Evolutionary conservation across 2,113 vertebrate species (phyloP), one percentile per base, ranked within the genome.

Genomic region (Hydrochoerus hydrochaeris): DNA sequence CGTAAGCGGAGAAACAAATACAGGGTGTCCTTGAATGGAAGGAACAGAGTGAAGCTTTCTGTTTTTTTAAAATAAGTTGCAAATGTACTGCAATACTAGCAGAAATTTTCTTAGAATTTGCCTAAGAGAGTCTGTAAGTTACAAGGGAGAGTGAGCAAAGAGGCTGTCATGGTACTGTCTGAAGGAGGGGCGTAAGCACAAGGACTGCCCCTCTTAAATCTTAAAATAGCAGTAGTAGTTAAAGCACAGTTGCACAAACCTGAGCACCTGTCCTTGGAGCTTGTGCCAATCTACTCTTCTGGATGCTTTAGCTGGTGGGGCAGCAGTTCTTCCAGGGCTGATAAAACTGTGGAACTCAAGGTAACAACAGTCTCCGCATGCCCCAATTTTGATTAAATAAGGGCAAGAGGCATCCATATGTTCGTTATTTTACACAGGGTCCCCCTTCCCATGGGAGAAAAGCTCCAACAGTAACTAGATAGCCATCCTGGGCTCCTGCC

Each of bases 381-480:
- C 52, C 30, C 41, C 1, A 24, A 12, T 75, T 81, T 69, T 63
- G 81, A 67, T 69, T 77, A 94, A 93, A 12, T 73, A 38, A 91
- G 63, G 77, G 58, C 14, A 26, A 60, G 62, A 69, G 44, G 87
- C 28, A 38, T 57, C 17, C 75, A 35, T 30, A 5, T 35, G 62
- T 65, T 85, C 85, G n/a, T 69, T 73, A 22, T 87, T 95, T 83
- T 67, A n/a, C 22, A 63, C 71, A 85, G 94, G 82, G 38, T 11
- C 83, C 80, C 88, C 46, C 80, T 82, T 87, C 86, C 84, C 20
- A 0, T 0, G 1, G 26, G 73, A 19, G 19, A 89, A 46, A 54
- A 20, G 3, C 4, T n/a, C 13, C 44, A 11, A 0, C 0, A n/a
- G 14, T 46, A 71, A 85, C 49, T 71, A 24, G 75, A 10, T 60